These are phyloP conservation scores for Zaprionus bogoriensis DNA, from an alignment of 2,888 invertebrate species.

Conservation along the genomic window DNA sequence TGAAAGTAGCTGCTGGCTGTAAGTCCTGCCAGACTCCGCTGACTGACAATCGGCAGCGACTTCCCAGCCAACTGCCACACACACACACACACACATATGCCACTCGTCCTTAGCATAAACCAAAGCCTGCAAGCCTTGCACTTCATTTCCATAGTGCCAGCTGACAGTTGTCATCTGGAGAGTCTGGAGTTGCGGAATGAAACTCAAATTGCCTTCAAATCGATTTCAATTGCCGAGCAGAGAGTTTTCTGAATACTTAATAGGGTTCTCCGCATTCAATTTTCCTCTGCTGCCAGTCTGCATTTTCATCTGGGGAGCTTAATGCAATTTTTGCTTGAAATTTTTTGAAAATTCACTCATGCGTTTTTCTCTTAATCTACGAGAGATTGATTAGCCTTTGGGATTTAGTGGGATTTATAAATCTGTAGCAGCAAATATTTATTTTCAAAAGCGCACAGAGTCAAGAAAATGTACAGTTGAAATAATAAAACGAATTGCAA, in stretches of 20 bases:
- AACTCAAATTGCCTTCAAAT: constrained; percentile 45
- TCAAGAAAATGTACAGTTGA: too few relatives aligned
- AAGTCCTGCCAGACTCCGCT: constrained; percentile 36
- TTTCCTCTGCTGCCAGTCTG: too few relatives aligned
- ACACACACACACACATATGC: constrained; percentile 3
- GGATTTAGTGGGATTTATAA: too few relatives aligned
- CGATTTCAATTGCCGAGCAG: constrained; percentile 21
- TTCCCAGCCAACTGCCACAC: constrained; percentile 24
- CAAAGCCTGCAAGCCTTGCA: constrained; percentile 45
- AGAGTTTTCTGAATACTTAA: constrained; percentile 2
- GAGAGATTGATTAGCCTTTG: too few relatives aligned
- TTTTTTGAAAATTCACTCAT: too few relatives aligned
- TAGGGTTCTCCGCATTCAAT: background rate
- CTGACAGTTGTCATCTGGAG: constrained; percentile 36
- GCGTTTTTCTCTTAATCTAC: too few relatives aligned
- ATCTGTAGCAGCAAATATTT: too few relatives aligned
- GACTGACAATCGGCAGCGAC: constrained; percentile 48
- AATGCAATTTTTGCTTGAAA: too few relatives aligned
- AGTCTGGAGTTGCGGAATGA: background rate
- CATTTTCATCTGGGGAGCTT: too few relatives aligned
- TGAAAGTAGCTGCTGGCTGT: constrained; percentile 45
- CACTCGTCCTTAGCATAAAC: constrained; percentile 31
- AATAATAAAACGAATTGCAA: too few relatives aligned
- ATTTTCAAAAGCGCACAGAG: too few relatives aligned
- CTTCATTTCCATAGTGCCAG: constrained; percentile 50